Base-by-base conservation (phyloP, 2,888 invertebrate genomes). In the Teleiodes luculella region DNA sequence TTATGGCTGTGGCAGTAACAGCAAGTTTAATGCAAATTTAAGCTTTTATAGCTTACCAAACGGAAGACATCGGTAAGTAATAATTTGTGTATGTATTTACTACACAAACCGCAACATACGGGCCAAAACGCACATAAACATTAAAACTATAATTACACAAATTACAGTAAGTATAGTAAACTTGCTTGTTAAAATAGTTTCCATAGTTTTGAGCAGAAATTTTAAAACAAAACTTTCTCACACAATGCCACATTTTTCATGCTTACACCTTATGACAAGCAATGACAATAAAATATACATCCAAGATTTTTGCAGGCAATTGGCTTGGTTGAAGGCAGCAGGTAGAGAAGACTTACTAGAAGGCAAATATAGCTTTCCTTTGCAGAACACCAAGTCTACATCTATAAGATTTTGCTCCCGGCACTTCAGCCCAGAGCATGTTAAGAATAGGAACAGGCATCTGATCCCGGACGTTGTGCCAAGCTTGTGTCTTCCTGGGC, bases 31-130 rank as follows among this genome's bases (percentile, higher is more conserved):
- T 61, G 81, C 78, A 58, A 78, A 84, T 61, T 71, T 88, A 37
- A 82, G 79, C 57, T 88, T 71, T 58, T 87, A 80, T 55, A 72
- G 78, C 49, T 69, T 86, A n/a, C 88, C 88, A 1, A 86, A 81
- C 59, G 83, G 83, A 55, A 68, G 62, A 58, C 57, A 72, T 50
- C 73, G 87, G 88, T 86, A 60, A 61, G 67, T 43, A 43, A 13
- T 20, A n/a, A n/a, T 20, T 43, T 5, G 4, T 7, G 4, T 16
- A 8, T 16, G 11, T 18, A 16, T 37, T 37, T 16, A 3, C 7
- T 3, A 4, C 7, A 18, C 10, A 14, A 37, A 14, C 13, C 18
- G 7, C 11, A 41, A 18, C 16, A 41, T 5, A 11, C 20, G 18
- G 10, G 10, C 2, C 10, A 41, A 20, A 8, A 41, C 7, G 20